A percentile compares a stretch with the other conserved stretches of the same genome.
phyloP scores from a whole-genome alignment of 2,113 vertebrate species.

The Callocephalon fimbriatum region DNA sequence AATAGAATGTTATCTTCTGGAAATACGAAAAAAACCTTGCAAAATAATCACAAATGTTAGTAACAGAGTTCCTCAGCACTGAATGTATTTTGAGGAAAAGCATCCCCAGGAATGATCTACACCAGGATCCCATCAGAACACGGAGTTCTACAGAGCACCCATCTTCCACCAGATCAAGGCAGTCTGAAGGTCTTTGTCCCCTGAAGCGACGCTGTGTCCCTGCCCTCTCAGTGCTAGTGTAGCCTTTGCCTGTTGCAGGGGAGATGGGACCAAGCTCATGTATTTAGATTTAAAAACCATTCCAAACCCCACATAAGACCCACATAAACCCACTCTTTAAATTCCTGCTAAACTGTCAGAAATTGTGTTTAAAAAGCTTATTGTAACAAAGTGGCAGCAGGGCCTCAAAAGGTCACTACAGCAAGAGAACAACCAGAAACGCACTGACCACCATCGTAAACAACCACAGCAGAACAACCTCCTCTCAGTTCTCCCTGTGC shows the following conservation, averaged over 20 bases:
- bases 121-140: background rate
- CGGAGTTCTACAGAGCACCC: fast-evolving
- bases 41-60: background rate
- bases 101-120: background rate
- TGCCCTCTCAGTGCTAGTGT: background rate
- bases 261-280: background rate
- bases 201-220: fast-evolving
- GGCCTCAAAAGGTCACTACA: background rate
- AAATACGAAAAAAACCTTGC: background rate
- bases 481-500: background rate
- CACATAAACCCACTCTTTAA: background rate
- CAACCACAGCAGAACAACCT: background rate
- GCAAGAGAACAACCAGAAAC: background rate
- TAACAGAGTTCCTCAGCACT: background rate
- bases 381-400: background rate
- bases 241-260: background rate
- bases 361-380: background rate
- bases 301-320: background rate
- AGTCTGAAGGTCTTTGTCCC: background rate
- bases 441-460: background rate
- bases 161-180: background rate
- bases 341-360: background rate
- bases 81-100: background rate
- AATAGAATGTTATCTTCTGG: slow-evolving; percentile 8
- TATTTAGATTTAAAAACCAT: background rate